A percentile compares a stretch with the other conserved stretches of the same genome.
Conservation (phyloP, 2,888 invertebrate species). For the Stegophylla sp. region DNA sequence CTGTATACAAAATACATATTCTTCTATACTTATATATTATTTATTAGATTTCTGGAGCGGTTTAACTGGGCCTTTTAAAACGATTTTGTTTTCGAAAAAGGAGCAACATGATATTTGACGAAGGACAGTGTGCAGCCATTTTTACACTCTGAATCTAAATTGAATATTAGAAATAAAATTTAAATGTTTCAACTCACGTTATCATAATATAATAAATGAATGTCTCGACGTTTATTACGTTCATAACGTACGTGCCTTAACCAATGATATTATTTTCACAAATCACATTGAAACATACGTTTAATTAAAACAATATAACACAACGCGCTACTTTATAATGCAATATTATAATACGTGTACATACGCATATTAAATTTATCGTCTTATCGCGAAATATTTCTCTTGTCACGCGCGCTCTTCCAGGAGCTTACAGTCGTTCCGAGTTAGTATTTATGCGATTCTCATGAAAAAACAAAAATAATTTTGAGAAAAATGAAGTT, state of each 20-base stretch:
- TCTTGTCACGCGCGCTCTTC: no score
- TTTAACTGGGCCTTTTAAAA: no score
- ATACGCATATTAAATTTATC: no score
- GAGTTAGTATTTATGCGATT: neutral
- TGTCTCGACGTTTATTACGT: neutral
- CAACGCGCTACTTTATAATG: no score
- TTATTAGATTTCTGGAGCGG: neutral
- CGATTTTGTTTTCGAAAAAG: neutral
- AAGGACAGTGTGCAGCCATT: neutral
- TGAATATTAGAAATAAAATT: neutral
- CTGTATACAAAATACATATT: no score
- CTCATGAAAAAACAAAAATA: no score
- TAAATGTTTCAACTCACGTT: neutral
- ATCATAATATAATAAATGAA: constrained; percentile 15
- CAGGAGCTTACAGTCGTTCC: neutral
- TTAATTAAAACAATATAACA: no score
- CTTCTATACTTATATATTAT: no score
- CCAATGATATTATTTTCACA: neutral
- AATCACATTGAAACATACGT: neutral
- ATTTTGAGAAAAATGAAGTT: neutral
- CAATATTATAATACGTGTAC: no score
- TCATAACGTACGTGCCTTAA: neutral
- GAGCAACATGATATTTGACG: neutral
- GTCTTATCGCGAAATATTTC: no score
- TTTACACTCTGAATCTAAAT: neutral